phyloP scores from a whole-genome alignment of 2,797 vertebrate genomes.

The Hemitrygon akajei region DNA sequence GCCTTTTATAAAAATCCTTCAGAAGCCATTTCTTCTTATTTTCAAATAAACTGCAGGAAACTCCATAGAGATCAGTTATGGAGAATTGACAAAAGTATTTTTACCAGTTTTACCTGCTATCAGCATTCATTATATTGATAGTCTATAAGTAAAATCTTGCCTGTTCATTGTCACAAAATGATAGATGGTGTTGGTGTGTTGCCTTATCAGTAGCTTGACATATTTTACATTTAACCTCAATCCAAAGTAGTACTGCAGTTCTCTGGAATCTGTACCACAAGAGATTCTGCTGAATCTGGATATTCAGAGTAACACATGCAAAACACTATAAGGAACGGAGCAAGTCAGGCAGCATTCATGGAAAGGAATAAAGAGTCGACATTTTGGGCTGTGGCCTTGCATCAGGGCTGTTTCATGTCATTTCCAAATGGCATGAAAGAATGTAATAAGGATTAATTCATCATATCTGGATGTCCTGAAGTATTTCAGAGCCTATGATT shows the following conservation, averaged over 20 bases:
- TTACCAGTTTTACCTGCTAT: not conserved
- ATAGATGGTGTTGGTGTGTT: not conserved
- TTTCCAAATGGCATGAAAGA: not conserved
- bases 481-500: not conserved
- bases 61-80: not conserved
- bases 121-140: not conserved
- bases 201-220: not conserved
- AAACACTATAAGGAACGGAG: no score
- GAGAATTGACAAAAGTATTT: not conserved
- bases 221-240: not conserved
- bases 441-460: not conserved
- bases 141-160: not conserved
- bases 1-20: not conserved
- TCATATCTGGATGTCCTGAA: not conserved
- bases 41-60: not conserved
- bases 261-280: not conserved
- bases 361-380: no score
- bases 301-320: no score
- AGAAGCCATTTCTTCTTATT: not conserved
- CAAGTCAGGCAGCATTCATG: no score
- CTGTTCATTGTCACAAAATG: not conserved
- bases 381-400: no score
- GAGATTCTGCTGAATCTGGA: no score
- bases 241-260: not conserved
- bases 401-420: no score